Conservation (phyloP, 1,140 invertebrate species). For the Dinoponera quadriceps region DNA sequence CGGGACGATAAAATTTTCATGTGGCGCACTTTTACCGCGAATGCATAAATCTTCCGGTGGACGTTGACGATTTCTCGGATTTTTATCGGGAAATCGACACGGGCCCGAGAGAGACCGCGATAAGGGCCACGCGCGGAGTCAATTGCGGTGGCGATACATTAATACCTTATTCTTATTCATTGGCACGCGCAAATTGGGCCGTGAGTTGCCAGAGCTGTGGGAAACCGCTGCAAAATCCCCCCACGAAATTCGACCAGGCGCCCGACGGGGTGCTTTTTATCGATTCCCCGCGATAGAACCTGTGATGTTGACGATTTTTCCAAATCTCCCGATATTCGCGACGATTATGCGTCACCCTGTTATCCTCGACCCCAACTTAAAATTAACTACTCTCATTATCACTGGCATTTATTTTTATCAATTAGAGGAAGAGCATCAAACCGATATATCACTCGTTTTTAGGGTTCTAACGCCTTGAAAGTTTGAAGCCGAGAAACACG, state of each 20-base stretch:
- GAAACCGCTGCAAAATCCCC: constrained; percentile 74
- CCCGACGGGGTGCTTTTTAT: constrained; percentile 29
- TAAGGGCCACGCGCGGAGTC: constrained; percentile 28
- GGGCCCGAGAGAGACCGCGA: constrained; percentile 2
- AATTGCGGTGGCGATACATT: constrained; percentile 30
- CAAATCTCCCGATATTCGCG: neutral
- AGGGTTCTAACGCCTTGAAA: no score
- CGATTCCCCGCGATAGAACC: constrained; percentile 30
- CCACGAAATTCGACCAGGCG: constrained; percentile 25
- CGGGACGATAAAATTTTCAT: no score
- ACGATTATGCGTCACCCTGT: neutral
- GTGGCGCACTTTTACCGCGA: neutral
- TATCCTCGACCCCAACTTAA: no score
- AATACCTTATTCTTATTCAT: constrained; percentile 77
- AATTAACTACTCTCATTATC: no score
- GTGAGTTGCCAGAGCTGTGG: constrained; percentile 69
- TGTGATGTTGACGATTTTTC: constrained; percentile 12
- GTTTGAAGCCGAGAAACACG: no score
- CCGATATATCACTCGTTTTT: no score
- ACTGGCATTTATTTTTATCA: no score
- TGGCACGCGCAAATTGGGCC: constrained; percentile 73
- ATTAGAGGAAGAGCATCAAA: no score
- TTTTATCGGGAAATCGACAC: constrained; percentile 36
- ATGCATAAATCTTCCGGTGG: neutral
- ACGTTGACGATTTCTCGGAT: constrained; percentile 15